These are phyloP conservation scores for Anolis sagrei DNA, from an alignment of 2,113 vertebrate genomes.

Conservation along the genomic window DNA sequence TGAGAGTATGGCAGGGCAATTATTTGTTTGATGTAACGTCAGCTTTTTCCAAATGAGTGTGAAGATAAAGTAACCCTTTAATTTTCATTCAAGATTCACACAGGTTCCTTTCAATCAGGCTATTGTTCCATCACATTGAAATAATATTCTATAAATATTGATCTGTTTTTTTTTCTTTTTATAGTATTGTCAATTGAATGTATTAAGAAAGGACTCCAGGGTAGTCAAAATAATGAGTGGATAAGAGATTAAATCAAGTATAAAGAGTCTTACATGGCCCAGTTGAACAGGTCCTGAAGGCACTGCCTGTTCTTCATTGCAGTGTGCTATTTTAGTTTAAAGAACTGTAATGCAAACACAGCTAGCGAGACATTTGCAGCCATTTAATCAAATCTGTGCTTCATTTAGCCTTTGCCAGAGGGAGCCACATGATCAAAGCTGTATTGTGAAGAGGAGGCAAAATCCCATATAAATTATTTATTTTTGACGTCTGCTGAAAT, in stretches of 20 bases:
- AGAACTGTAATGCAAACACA: conserved; percentile 4
- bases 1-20: background rate
- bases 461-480: conserved; percentile 58
- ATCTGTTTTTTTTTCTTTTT: conserved; percentile 38
- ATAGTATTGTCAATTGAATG: conserved; percentile 25
- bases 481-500: conserved; percentile 49
- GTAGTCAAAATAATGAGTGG: background rate
- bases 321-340: background rate
- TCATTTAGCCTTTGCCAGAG: conserved; percentile 51
- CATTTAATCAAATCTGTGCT: conserved; percentile 38
- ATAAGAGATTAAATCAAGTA: background rate
- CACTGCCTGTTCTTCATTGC: background rate
- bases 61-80: background rate
- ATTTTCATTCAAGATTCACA: background rate
- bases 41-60: background rate
- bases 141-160: background rate
- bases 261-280: background rate
- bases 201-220: conserved; percentile 1
- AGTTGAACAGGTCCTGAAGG: background rate
- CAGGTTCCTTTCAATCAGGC: background rate
- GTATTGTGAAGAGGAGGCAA: conserved; percentile 40
- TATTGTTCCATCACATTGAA: background rate
- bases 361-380: conserved; percentile 39
- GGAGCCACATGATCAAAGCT: conserved; percentile 33
- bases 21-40: background rate